These are phyloP conservation scores for Calliopsis andreniformis DNA, from an alignment of 1,140 invertebrate species.

Conservation along the genomic window DNA sequence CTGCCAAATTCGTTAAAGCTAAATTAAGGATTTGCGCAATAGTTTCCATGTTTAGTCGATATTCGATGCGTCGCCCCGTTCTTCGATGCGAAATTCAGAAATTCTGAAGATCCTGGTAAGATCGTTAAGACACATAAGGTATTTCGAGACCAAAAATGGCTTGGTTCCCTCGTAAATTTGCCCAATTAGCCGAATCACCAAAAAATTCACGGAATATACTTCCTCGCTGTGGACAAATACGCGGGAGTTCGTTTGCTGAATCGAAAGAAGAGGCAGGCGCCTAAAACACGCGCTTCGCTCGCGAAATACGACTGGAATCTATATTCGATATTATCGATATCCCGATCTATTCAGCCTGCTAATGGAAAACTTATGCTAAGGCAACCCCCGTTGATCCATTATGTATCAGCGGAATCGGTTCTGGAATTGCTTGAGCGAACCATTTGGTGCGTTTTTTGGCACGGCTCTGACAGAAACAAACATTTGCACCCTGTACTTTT, in stretches of 20 bases:
- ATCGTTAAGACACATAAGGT: conserved; percentile 35
- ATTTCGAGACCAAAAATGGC: conserved; percentile 32
- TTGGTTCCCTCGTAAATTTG: conserved; percentile 69
- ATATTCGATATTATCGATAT: conserved; percentile 77
- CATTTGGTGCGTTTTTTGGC: conserved; percentile 49
- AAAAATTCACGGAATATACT: conserved; percentile 59
- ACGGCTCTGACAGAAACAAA: conserved; percentile 1
- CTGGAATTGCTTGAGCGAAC: conserved; percentile 44
- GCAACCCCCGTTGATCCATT: conserved; percentile 67
- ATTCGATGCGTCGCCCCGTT: conserved; percentile 13
- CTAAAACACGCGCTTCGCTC: conserved; percentile 53
- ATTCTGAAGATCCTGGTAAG: conserved; percentile 53
- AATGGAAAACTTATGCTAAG: conserved; percentile 78
- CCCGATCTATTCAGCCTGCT: conserved; percentile 69
- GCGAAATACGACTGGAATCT: conserved; percentile 70
- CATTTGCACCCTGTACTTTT: conserved; percentile 33
- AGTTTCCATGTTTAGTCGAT: conserved; percentile 2
- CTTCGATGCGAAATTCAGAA: conserved; percentile 55
- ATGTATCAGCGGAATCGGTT: conserved; percentile 65
- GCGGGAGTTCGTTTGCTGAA: conserved; percentile 4
- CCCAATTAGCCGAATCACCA: conserved; percentile 71
- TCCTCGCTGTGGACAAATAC: conserved; percentile 22
- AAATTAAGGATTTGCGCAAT: conserved; percentile 24
- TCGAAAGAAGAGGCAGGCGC: conserved; percentile 20
- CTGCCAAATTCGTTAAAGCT: neutral